Evolutionary conservation across 2,113 vertebrate species (phyloP), one percentile per base, ranked within the genome.

Genomic region (Platichthys stellatus): DNA sequence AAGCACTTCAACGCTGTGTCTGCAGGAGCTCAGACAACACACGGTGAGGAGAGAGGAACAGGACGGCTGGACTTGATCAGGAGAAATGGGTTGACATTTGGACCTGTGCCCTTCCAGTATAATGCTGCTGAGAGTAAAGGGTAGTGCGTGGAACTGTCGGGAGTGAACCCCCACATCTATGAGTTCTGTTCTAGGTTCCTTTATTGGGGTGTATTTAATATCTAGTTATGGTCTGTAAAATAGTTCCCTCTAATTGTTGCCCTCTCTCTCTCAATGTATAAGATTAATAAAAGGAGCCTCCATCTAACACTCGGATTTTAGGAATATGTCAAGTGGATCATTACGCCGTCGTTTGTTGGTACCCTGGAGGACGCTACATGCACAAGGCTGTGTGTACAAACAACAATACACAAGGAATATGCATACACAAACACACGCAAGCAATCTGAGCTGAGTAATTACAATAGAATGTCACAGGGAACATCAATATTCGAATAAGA

Each of bases 391-490:
- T 24, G 18, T 53, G 31, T 40, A 31, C 53, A 35, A 73, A 67
- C 61, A 71, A 17, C 26, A 56, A 70, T 59, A 80, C 45, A 67
- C 62, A 14, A 65, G 49, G 31, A 70, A 68, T 20, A 31, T 5
- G 11, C 9, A 24, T 45, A 38, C 65, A 62, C 23, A 38, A 21
- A 61, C 53, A 40, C 51, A 74, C 71, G 58, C 43, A 73, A 60
- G 68, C 74, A 77, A 73, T 10, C 23, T 17, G 51, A 15, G 62
- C 40, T 40, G 73, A 75, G 86, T 86, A 83, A 88, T 91, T 87
- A 90, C 79, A 61, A 70, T 63, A 76, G 59, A 71, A 76, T 69
- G 76, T 68, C 1, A 18, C 63, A 80, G 17, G 78, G 68, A 72
- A 76, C 47, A 57, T 58, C 74, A 82, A 78, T 69, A 73, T 66